Percentiles rank a stretch among this genome's conserved stretches.
These are phyloP conservation scores for Saccostrea cuccullata DNA, from an alignment of 1,140 invertebrate species.

Conservation along the genomic window DNA sequence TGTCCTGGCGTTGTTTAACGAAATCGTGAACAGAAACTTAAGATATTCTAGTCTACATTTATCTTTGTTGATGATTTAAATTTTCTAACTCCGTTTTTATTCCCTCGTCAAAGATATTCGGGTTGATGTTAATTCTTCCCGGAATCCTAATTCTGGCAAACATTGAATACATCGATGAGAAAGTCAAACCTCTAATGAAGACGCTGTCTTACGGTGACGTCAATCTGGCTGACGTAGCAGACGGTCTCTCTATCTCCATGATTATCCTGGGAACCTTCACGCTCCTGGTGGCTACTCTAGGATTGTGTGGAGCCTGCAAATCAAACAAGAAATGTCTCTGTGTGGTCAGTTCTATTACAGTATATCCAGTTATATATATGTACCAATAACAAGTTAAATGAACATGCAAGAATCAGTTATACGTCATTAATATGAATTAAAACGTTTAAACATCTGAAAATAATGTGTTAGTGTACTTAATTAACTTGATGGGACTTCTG, in stretches of 20 bases:
- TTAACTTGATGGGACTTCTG: too few species aligned
- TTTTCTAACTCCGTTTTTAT: too few species aligned
- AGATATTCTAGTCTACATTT: too few species aligned
- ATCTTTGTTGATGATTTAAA: too few species aligned
- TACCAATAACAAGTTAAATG: too few species aligned
- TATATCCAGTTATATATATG: too few species aligned
- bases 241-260: slow-evolving; percentile 1
- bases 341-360: background rate
- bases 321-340: slow-evolving; percentile 16
- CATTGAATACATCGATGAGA: background rate
- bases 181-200: background rate
- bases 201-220: background rate
- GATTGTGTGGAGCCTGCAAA: slow-evolving; percentile 6
- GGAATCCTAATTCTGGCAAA: background rate
- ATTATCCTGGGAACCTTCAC: background rate
- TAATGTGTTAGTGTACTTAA: too few species aligned
- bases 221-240: slow-evolving; percentile 14
- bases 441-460: too few species aligned
- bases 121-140: background rate
- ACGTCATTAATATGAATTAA: too few species aligned
- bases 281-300: background rate
- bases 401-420: too few species aligned
- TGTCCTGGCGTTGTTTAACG: too few species aligned
- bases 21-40: too few species aligned
- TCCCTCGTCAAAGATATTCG: background rate